Evolutionary conservation across 2,113 vertebrate genomes (phyloP), one percentile per base, ranked within the genome.

Genomic region (Mormyrus lacerda): DNA sequence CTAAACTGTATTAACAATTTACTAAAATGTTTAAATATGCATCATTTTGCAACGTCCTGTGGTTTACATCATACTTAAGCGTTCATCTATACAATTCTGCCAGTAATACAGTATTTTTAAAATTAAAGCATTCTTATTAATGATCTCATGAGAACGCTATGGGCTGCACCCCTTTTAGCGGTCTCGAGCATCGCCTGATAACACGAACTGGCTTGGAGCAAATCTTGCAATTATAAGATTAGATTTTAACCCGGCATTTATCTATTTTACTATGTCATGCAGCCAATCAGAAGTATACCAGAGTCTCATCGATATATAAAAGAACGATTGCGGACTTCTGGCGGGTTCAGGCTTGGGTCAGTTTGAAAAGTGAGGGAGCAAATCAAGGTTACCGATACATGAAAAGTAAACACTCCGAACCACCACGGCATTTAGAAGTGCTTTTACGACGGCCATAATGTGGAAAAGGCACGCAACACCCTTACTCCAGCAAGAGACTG

Each of bases 321-420:
- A 95, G 95, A 95, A 94, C 93, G 92, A 93, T 93, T 94, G 94
- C 92, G 93, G 82, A 91, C 92, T 92, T 15, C 91, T 89, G 44
- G 89, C 45, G 95, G 94, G 97, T 97, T 97, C 97, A 98, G 95
- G 92, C 95, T 24, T 90, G 92, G 97, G 97, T 97, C 97, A 97
- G 92, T 76, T 90, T 88, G 89, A 92, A 88, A 91, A 91, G 91
- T 91, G 90, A 93, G 91, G 91, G 93, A 93, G 93, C 89, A 82
- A 88, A 91, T 91, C 93, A 92, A 93, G 95, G 95, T 96, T 96
- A 95, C 93, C 91, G 92, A 88, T 91, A 90, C 90, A 89, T 91
- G 95, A 93, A 94, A 94, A 95, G 93, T 94, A 94, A 97, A 96
- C 95, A 95, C 53, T 76, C 55, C 47, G 85, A 87, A 47, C 91